phyloP scores from a whole-genome alignment of 2,888 invertebrate genomes.

The Drosophila nr. perissopoda region DNA sequence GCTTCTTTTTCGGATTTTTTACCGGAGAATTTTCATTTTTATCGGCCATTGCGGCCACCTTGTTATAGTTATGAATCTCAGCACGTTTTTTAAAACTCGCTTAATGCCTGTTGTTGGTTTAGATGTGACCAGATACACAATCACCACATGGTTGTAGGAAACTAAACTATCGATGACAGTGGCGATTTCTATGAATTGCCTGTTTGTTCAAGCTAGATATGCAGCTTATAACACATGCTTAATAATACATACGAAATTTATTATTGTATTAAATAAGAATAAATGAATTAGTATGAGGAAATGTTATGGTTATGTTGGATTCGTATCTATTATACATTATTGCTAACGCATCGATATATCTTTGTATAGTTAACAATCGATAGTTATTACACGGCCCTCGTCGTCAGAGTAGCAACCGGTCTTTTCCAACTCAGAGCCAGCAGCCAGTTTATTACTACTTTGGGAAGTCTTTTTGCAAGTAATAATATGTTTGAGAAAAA shows the following conservation, averaged over 20 bases:
- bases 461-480: neutral
- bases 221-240: too few species aligned
- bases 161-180: neutral
- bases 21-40: neutral
- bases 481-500: conserved; percentile 82
- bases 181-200: too few species aligned
- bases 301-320: neutral
- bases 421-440: conserved; percentile 32
- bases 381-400: conserved; percentile 16
- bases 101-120: neutral
- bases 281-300: neutral
- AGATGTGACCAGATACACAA: neutral
- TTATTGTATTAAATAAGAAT: neutral
- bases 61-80: too few species aligned
- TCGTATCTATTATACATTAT: neutral
- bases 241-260: neutral
- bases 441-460: conserved; percentile 26
- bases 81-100: neutral
- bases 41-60: neutral
- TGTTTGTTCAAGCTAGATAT: too few species aligned
- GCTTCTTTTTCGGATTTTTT: neutral
- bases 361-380: neutral
- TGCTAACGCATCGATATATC: neutral
- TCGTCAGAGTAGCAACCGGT: conserved; percentile 53
- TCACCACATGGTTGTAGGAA: neutral